These are phyloP conservation scores for Caenorhabditis afra DNA, from an alignment of 2,888 invertebrate genomes.

Conservation along the genomic window DNA sequence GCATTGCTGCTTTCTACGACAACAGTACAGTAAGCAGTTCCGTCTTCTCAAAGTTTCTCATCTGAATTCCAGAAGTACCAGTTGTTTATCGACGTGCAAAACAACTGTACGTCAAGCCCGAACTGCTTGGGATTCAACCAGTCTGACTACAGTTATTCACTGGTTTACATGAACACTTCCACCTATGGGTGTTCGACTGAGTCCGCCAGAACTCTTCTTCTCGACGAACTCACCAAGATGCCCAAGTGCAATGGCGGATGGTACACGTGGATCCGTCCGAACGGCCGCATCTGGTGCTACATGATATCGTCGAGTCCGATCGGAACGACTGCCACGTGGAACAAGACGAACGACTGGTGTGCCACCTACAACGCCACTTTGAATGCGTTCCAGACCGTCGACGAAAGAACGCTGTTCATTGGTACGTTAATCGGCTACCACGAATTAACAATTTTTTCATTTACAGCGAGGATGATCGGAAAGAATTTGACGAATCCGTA, in stretches of 20 bases:
- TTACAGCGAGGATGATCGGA: neutral
- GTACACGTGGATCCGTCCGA: slow-evolving; percentile 19
- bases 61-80: slow-evolving; percentile 11
- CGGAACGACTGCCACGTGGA: neutral
- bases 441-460: neutral
- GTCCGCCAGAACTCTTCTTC: neutral
- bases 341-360: slow-evolving; percentile 1
- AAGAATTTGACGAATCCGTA: too few relatives aligned
- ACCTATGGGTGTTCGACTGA: neutral
- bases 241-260: slow-evolving; percentile 6
- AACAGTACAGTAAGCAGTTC: neutral
- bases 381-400: slow-evolving; percentile 22
- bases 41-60: neutral
- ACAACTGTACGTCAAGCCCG: slow-evolving; percentile 11
- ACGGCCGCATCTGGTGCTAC: slow-evolving; percentile 18
- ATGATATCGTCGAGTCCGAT: slow-evolving; percentile 3
- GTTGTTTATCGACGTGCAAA: slow-evolving; percentile 9
- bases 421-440: slow-evolving; percentile 10
- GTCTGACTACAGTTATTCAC: neutral
- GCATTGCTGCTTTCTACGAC: slow-evolving; percentile 7
- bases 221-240: neutral
- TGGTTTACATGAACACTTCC: slow-evolving; percentile 15
- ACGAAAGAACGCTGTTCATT: slow-evolving; percentile 11
- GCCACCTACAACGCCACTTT: neutral
- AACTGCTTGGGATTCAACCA: slow-evolving; percentile 5